Evolutionary conservation across 2,113 vertebrate genomes (phyloP), one percentile per base, ranked within the genome.

Genomic region (Anseranas semipalmata): DNA sequence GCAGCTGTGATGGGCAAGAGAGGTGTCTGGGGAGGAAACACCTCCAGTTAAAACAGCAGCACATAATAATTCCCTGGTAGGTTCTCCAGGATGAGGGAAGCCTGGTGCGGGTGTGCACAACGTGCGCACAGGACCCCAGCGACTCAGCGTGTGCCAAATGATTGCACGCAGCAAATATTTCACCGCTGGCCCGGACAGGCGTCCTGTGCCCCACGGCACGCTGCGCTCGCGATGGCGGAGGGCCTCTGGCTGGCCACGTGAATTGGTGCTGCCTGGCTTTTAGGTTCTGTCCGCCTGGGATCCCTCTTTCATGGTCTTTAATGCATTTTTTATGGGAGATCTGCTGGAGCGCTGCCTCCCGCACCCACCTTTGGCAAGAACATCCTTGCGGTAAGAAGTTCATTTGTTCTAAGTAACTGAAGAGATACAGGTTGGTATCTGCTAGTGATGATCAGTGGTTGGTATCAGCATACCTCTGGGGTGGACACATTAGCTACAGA

Each of bases 111-210:
- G 24, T 35, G 21, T 56, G 70, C 63, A 33, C 35, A 63, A 4
- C 14, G 4, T 5, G 21, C 30, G 30, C 18, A 33, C 11, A 19
- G 71, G 56, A 33, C 24, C 22, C 18, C n/a, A 32, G 5, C 1
- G 6, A 24, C 33, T 41, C 2, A 24, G 50, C 0, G 0, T 21
- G 66, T 71, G 21, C 75, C 46, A 56, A n/a, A 81, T 0, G 3
- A 52, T 25, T 21, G 45, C 39, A 46, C 93, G 30, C 30, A 77
- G 15, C 22, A 15, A 0, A 1, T 10, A 18, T n/a, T 60, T 66
- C 76, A 65, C 35, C 55, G 45, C 35, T 0, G 2, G 14, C 53
- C 27, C 30, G 46, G 46, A 60, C 30, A 77, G 45, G 76, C 15
- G 18, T 43, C 30, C 87, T 6, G 21, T 32, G 50, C 60, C 66